phyloP scores from a whole-genome alignment of 2,113 vertebrate genomes.

The Cyanoderma ruficeps region DNA sequence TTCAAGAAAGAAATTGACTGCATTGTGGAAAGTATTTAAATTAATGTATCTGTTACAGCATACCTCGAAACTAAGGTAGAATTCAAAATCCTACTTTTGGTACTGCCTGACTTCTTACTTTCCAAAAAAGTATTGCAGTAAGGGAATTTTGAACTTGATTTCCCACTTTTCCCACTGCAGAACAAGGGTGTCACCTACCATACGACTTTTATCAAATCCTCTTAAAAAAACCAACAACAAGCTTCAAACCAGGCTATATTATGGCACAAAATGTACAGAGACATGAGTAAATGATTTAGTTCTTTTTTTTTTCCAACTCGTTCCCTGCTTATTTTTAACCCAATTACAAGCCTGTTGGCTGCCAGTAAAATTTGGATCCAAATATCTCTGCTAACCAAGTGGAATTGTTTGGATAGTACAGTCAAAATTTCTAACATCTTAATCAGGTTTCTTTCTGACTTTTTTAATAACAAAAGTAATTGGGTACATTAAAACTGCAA shows the following conservation, averaged over 20 bases:
- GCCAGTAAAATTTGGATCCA: constrained; percentile 16
- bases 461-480: constrained; percentile 15
- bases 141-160: neutral
- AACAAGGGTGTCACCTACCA: neutral
- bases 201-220: neutral
- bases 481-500: neutral
- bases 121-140: neutral
- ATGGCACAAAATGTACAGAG: neutral
- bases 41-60: neutral
- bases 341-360: neutral
- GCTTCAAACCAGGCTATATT: neutral
- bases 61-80: neutral
- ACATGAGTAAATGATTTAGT: neutral
- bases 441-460: constrained; percentile 1
- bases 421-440: constrained; percentile 8
- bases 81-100: neutral
- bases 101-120: neutral
- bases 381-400: constrained; percentile 1
- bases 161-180: neutral
- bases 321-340: constrained; percentile 22
- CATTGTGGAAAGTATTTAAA: constrained; percentile 11
- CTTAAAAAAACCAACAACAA: neutral
- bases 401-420: constrained; percentile 5
- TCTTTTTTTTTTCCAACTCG: neutral
- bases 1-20: neutral